Base-by-base conservation (phyloP, 2,797 vertebrate species). In the Buphagus erythrorhynchus region DNA sequence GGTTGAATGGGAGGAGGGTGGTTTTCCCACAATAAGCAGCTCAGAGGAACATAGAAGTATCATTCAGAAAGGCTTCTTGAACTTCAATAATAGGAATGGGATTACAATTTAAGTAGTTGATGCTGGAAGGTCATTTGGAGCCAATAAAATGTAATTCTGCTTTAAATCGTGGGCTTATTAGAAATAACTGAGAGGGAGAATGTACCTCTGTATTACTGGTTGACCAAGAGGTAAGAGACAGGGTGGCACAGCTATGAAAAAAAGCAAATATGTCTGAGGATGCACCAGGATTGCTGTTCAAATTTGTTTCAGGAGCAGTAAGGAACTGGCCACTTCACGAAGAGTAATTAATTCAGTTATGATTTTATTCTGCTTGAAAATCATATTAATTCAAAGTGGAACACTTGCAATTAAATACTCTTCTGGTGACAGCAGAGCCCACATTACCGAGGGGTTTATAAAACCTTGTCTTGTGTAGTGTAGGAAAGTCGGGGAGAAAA, bases 131-230 rank as follows among this genome's bases (percentile, higher is more conserved):
- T 93, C 81, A 77, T 91, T 90, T 94, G 68, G 65, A 88, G 65
- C 45, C 81, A 89, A 79, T 93, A 94, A 88, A 57, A 87, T 85
- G 31, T 66, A 93, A 80, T 93, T 89, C 68, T 77, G 25, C 61
- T 94, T 45, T 89, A 93, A 82, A 33, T 45, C 86, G 36, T 71
- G 63, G 45, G 4, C 33, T 91, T 91, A 80, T 89, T 85, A 77
- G 71, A 87, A 85, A 85, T 74, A 85, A 55, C 21, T 46, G 87
- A 77, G 55, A 24, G 79, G n/a, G 31, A 69, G n/a, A 83, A 43
- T 31, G 11, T 63, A 46, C 17, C 38, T 85, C 36, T 86, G 4
- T 71, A 22, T 91, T 82, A 66, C 14, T 74, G 42, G 29, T 42
- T 2, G 1, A 59, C 68, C 84, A 77, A 77, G 57, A 87, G 45